Evolutionary conservation across 2,113 vertebrate genomes (phyloP), one percentile per base, ranked within the genome.

Genomic region (Tursiops truncatus): DNA sequence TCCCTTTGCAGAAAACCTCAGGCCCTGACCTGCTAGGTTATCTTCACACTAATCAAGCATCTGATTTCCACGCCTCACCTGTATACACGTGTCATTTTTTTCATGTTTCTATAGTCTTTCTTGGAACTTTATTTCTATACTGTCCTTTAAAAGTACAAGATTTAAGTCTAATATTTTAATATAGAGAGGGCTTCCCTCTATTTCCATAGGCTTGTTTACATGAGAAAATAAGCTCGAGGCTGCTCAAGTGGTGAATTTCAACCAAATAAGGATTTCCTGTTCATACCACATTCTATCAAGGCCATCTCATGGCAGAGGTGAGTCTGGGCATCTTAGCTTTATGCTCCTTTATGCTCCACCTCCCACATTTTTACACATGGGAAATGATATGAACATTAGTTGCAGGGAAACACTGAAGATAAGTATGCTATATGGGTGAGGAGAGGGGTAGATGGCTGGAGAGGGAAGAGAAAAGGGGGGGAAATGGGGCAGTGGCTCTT

Each of bases 81-180:
- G 91, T 76, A 65, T 5, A 36, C n/a, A 33, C 21, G 60, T 14
- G 1, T 38, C 56, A 50, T 80, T 79, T 44, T 65, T 65, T 36
- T 76, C 62, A 93, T 70, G 38, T 79, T 79, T 65, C 36, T 81
- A 17, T 91, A 21, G 21, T 15, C 41, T 21, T 67, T 67, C 63
- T 91, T 85, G 33, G 47, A 94, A 70, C 50, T 93, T 73, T 85
- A 36, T 82, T 81, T 91, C 76, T 82, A 36, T n/a, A 20, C 53
- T 73, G 73, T 10, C 28, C 38, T 90, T 90, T 83, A 65, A 90
- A 95, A 71, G 26, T 80, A 38, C 44, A 92, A 90, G n/a, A 81
- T 62, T n/a, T 68, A 65, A 77, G 53, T 87, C 53, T 70, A 94
- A 76, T 80, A 79, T 74, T 76, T 88, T 70, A 88, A 85, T 94